Conservation (phyloP, 2,113 vertebrate genomes). For the Mesocricetus auratus region DNA sequence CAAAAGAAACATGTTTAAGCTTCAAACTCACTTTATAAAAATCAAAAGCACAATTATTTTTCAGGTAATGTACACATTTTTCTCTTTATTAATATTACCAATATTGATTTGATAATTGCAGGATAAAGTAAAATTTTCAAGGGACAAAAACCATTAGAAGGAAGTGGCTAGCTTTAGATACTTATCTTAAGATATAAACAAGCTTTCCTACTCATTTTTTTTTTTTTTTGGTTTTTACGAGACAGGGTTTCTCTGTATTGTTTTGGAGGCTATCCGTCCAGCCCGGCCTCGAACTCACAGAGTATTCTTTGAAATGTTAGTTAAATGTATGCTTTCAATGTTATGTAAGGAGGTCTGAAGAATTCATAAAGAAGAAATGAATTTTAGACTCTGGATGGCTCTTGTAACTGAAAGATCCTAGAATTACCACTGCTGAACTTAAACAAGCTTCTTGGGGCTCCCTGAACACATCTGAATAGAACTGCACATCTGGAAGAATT, state of each 20-base stretch:
- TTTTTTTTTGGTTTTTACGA: no score
- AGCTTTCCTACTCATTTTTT: constrained; percentile 26
- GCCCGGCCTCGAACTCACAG: no score
- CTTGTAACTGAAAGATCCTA: constrained; percentile 44
- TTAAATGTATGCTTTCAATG: constrained; percentile 20
- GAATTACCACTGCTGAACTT: constrained; percentile 52
- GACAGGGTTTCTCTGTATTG: no score
- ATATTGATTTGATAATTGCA: not conserved
- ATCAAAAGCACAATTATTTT: constrained; percentile 18
- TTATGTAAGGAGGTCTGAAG: not conserved
- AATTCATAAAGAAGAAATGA: constrained; percentile 56
- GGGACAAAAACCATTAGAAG: not conserved
- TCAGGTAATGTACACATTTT: not conserved
- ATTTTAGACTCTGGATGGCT: constrained; percentile 63
- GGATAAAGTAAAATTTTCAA: constrained; percentile 7
- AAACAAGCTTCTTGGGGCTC: constrained; percentile 5
- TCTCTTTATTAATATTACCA: not conserved
- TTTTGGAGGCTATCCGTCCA: no score
- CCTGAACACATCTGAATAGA: constrained; percentile 54
- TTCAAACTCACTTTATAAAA: not conserved
- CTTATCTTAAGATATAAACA: constrained; percentile 16
- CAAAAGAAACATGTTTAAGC: constrained; percentile 53
- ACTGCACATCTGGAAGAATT: not conserved
- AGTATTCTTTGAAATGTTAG: constrained; percentile 31
- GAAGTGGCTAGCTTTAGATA: not conserved